Conservation (phyloP, 2,888 invertebrate species). For the Sepiola atlantica region DNA sequence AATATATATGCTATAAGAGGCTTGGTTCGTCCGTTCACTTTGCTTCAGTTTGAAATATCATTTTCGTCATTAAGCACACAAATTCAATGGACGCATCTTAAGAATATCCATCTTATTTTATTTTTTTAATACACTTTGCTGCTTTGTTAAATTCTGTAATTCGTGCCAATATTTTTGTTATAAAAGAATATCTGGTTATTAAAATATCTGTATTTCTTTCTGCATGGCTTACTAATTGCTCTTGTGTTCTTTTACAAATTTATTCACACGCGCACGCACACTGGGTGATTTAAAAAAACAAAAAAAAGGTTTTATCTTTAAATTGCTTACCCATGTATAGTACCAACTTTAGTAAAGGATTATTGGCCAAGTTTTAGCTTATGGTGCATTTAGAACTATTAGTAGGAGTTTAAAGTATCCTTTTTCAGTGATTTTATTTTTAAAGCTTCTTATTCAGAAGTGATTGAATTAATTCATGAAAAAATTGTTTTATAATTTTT, state of each 20-base stretch:
- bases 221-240: constrained; percentile 32
- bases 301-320: too few relatives aligned
- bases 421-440: too few relatives aligned
- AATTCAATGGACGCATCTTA: too few relatives aligned
- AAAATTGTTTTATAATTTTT: neutral
- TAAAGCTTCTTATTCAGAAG: too few relatives aligned
- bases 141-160: neutral
- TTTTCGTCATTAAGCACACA: too few relatives aligned
- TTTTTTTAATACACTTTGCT: neutral
- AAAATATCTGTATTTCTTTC: neutral
- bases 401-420: too few relatives aligned
- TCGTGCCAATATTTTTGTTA: constrained; percentile 14
- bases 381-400: neutral
- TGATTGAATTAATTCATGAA: neutral
- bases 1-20: too few relatives aligned
- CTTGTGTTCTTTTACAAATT: neutral
- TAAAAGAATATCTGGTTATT: neutral
- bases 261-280: neutral
- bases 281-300: too few relatives aligned
- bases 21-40: too few relatives aligned
- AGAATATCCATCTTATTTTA: too few relatives aligned
- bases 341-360: neutral
- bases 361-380: neutral
- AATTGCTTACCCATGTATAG: constrained; percentile 1
- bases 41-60: too few relatives aligned